phyloP scores from a whole-genome alignment of 2,888 invertebrate genomes.

The Rhaphigaster nebulosa region DNA sequence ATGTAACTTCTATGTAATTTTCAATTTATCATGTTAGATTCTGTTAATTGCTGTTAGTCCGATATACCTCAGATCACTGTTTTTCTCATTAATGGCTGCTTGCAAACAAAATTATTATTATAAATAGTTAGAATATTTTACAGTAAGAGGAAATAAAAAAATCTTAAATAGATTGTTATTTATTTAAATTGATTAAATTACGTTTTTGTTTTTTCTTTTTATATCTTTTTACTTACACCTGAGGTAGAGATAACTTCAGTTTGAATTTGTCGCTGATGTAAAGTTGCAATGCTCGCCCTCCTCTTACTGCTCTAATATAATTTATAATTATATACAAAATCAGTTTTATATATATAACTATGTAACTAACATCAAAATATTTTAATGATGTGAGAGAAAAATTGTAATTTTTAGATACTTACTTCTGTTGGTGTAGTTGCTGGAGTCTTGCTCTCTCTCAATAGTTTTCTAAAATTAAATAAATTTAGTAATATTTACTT shows the following conservation, averaged over 20 bases:
- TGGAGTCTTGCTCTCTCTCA: slow-evolving; percentile 53
- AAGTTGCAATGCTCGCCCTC: slow-evolving; percentile 65
- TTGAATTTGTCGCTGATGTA: slow-evolving; percentile 62
- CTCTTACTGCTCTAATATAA: slow-evolving; percentile 62
- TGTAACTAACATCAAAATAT: neutral
- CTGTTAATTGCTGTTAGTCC: neutral
- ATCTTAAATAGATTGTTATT: neutral
- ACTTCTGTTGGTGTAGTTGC: slow-evolving; percentile 50
- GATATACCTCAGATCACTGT: slow-evolving; percentile 63
- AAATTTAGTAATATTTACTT: neutral
- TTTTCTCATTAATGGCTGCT: slow-evolving; percentile 63
- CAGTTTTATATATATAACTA: neutral
- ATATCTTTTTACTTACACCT: slow-evolving; percentile 62
- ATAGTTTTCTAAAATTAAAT: slow-evolving; percentile 42
- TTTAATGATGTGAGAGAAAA: neutral
- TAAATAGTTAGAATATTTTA: slow-evolving; percentile 7
- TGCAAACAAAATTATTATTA: slow-evolving; percentile 50
- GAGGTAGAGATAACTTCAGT: slow-evolving; percentile 60
- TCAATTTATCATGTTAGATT: neutral
- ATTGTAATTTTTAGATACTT: slow-evolving; percentile 22
- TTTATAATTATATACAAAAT: slow-evolving; percentile 6
- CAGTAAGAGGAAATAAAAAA: neutral
- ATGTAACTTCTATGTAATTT: neutral
- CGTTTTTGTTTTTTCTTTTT: neutral
- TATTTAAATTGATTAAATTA: neutral